These are phyloP conservation scores for Dendrophyllia cribrosa DNA, from an alignment of 64 coral and sea anemone species.

Conservation along the genomic window DNA sequence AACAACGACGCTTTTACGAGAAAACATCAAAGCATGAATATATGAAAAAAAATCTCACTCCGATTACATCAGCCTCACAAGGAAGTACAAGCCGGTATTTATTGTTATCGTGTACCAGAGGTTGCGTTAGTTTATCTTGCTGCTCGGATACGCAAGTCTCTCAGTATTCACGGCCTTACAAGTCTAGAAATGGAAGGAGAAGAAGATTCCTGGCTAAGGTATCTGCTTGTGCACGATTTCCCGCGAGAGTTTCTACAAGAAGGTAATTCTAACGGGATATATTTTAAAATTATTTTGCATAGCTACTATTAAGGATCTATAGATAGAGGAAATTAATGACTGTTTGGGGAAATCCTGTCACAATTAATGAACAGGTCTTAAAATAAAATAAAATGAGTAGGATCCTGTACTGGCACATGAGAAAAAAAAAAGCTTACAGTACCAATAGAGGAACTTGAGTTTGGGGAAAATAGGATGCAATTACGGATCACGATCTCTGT, in stretches of 20 bases:
- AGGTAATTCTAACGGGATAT: background rate
- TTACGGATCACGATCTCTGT: too few relatives aligned
- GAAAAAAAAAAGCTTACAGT: too few relatives aligned
- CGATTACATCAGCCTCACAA: background rate
- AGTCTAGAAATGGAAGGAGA: background rate
- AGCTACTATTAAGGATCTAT: too few relatives aligned
- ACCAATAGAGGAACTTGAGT: too few relatives aligned
- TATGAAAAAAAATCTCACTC: background rate
- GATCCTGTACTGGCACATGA: too few relatives aligned
- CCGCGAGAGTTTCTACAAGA: background rate
- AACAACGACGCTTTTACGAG: background rate
- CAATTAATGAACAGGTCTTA: too few relatives aligned
- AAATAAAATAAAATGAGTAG: too few relatives aligned
- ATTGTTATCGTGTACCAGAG: too few relatives aligned
- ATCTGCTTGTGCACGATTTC: slow-evolving; percentile 2
- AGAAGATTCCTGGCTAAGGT: slow-evolving; percentile 12
- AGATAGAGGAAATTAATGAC: too few relatives aligned
- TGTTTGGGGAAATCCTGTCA: too few relatives aligned
- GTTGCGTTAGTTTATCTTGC: background rate
- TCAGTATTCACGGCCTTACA: background rate
- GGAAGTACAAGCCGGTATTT: background rate
- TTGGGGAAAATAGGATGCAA: too few relatives aligned
- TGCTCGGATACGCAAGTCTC: background rate
- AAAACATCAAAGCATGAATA: background rate
- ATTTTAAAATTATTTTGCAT: too few relatives aligned